Base-by-base conservation (phyloP, 2,113 vertebrate genomes). In the Elgaria multicarinata region DNA sequence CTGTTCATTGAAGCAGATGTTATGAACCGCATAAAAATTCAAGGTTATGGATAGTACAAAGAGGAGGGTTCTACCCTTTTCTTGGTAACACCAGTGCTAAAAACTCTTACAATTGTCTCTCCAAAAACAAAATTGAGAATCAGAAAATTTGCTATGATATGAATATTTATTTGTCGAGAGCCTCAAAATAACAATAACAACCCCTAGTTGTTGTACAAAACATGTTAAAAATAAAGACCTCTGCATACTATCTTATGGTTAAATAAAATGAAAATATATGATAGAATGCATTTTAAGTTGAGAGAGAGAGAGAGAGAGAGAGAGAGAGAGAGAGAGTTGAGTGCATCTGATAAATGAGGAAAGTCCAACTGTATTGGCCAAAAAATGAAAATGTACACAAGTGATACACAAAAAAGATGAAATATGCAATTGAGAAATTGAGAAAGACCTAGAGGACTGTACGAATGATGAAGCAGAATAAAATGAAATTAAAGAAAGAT, bases 1-100 rank as follows among this genome's bases (percentile, higher is more conserved):
- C 90, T 94, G 78, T 90, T 94, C 94, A 93, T 42, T 94, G 93
- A 95, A 92, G 93, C 94, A 95, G 93, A 93, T 95, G 92, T 94
- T 96, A 92, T 85, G 90, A 94, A 87, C 89, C 58, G 92, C 44
- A 92, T 87, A 93, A 94, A 93, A 94, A 91, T 87, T 90, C 93
- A 95, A 93, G 92, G 94, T 96, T 94, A 92, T 67, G 67, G 69
- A 84, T 85, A 90, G 50, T 83, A 76, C 71, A 93, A 88, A 92
- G 88, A 84, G 87, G 87, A 84, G 86, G 88, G 7, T n/a, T 91
- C 76, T 87, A 64, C 76, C 62, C 36, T 44, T 82, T 12, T 92
- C 33, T 50, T 90, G 66, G 36, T 1, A 0, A n/a, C 33, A 2
- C 90, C 79, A 92, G 53, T 84, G 90, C 92, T 55, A 50, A 50